These are phyloP conservation scores for Cyclargus thomasi DNA, from an alignment of 1,140 invertebrate species.

Conservation along the genomic window DNA sequence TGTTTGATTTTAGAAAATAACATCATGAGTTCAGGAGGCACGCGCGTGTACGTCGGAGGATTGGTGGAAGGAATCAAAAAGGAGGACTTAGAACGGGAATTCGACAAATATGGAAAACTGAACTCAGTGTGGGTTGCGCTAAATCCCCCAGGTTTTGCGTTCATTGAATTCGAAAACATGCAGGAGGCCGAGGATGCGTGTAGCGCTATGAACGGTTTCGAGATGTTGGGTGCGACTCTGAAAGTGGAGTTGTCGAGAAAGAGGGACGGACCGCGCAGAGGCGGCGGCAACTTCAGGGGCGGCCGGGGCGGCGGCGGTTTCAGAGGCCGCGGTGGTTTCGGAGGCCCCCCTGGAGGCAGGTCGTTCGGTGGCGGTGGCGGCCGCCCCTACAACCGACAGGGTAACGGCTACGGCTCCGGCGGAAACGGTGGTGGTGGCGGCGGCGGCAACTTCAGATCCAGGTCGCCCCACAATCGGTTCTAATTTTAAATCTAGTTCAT, in stretches of 20 bases:
- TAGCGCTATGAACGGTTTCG: slow-evolving; percentile 91
- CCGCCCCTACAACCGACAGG: slow-evolving; percentile 51
- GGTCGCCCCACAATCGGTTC: slow-evolving; percentile 66
- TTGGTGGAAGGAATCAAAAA: slow-evolving; percentile 89
- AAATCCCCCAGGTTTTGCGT: slow-evolving; percentile 94
- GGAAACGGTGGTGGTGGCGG: slow-evolving; percentile 62
- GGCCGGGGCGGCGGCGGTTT: slow-evolving; percentile 75
- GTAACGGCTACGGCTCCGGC: slow-evolving; percentile 72
- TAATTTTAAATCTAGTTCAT: slow-evolving; percentile 67
- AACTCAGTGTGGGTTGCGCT: slow-evolving; percentile 92
- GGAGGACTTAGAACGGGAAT: slow-evolving; percentile 90
- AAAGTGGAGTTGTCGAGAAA: slow-evolving; percentile 89
- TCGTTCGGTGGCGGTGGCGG: slow-evolving; percentile 35
- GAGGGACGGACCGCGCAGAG: slow-evolving; percentile 76
- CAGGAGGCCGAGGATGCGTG: slow-evolving; percentile 96
- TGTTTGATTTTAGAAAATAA: slow-evolving; percentile 47
- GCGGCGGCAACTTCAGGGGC: slow-evolving; percentile 70
- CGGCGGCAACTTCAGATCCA: slow-evolving; percentile 68
- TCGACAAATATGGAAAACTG: slow-evolving; percentile 92
- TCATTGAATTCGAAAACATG: slow-evolving; percentile 97
- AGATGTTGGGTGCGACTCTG: slow-evolving; percentile 86
- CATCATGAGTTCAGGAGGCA: slow-evolving; percentile 76
- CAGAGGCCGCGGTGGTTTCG: slow-evolving; percentile 61
- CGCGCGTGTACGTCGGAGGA: slow-evolving; percentile 90
- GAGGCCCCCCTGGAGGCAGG: slow-evolving; percentile 34